Percentiles rank a stretch among this genome's conserved stretches.
Conservation (phyloP, 1,140 invertebrate species). For the Latrodectus geometricus region DNA sequence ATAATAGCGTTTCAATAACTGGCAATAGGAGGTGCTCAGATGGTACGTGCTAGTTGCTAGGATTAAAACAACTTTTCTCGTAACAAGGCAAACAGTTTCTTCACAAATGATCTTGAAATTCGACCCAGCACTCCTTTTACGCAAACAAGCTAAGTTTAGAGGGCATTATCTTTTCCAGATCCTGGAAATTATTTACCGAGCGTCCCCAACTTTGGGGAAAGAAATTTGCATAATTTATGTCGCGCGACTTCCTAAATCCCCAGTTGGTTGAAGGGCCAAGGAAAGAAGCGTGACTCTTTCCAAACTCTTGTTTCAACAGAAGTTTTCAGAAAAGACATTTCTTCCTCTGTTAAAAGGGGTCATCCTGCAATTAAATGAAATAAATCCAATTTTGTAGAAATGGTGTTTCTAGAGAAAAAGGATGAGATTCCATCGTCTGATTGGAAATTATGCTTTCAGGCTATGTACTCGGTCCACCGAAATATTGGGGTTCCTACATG, state of each 20-base stretch:
- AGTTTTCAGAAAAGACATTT: not conserved
- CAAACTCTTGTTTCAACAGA: not conserved
- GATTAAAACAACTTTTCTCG: not conserved
- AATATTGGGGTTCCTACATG: too few species aligned
- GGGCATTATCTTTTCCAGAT: constrained; percentile 27
- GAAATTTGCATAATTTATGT: constrained; percentile 60
- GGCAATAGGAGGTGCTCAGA: not conserved
- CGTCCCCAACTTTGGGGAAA: constrained; percentile 14
- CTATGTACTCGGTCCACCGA: too few species aligned
- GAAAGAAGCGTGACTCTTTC: not conserved
- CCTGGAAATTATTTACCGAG: constrained; percentile 54
- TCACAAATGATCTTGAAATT: constrained; percentile 10
- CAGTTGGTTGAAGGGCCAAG: not conserved
- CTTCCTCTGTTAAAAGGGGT: too few species aligned
- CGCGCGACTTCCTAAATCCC: constrained; percentile 36
- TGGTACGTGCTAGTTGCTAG: not conserved
- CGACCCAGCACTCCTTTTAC: not conserved
- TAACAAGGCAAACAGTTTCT: constrained; percentile 23
- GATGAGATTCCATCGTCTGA: too few species aligned
- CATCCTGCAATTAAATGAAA: too few species aligned
- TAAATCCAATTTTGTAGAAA: too few species aligned
- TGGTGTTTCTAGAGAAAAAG: too few species aligned
- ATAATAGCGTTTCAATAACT: not conserved
- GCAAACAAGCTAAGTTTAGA: constrained; percentile 27
- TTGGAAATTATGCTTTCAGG: too few species aligned